Evolutionary conservation across 1,140 invertebrate genomes (phyloP), one percentile per base, ranked within the genome.

Genomic region (Drosophila azteca): DNA sequence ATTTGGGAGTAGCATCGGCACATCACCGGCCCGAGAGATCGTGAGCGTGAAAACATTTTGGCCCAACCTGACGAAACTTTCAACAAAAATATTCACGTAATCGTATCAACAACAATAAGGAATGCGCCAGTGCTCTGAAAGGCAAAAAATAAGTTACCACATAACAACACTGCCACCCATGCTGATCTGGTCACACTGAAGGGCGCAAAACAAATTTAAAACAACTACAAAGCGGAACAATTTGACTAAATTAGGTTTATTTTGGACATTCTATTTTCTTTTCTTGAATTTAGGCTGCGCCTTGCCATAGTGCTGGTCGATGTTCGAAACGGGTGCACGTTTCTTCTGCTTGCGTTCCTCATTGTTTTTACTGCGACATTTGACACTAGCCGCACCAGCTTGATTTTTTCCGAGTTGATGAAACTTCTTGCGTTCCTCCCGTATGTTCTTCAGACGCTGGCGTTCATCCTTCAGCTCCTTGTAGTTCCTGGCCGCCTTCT

Each of bases 401-500:
- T 88, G 81, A 72, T 92, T 93, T 80, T 93, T 94, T 13, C 93
- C 93, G 61, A 93, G 55, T 65, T 92, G 92, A 66, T 92, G 89
- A 8, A 94, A 90, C 41, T 93, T 92, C 41, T 92, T 92, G 15
- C 78, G 65, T 35, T 90, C 79, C 44, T 92, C 83, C 26, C 92
- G 77, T 20, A 78, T 84, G 29, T 89, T 51, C 61, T 91, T 90
- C 44, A 92, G 65, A 24, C 92, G 81, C 41, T 92, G 90, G 24
- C 87, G 84, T 70, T 92, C 79, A 84, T 88, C 75, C 77, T 92
- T 63, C 22, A 94, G 57, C 13, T 92, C 90, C 81, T 95, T 95
- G 69, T 95, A 95, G 88, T 95, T 95, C 54, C 92, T 92, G 20
- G 81, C 89, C 31, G 90, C 90, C 50, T 93, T 94, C 73, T 94